Percentiles rank a stretch among this genome's conserved stretches.
phyloP scores from a whole-genome alignment of 2,113 vertebrate species.

The Myotis lucifugus region DNA sequence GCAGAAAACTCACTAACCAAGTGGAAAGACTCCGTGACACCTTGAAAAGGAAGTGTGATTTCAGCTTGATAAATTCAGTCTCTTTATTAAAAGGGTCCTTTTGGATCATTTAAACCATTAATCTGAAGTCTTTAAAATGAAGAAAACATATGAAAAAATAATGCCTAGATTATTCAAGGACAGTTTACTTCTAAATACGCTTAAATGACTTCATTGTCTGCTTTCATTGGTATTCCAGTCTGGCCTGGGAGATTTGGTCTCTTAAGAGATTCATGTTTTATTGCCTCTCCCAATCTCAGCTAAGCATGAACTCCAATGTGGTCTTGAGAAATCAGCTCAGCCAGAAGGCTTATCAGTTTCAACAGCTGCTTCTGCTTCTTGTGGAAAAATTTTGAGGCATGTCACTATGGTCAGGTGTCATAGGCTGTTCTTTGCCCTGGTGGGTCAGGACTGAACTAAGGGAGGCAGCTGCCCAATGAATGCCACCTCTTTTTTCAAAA shows the following conservation, averaged over 20 bases:
- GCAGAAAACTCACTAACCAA: background rate
- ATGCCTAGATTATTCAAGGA: background rate
- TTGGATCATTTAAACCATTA: background rate
- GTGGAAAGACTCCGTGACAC: accelerated
- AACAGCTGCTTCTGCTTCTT: background rate
- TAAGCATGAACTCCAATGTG: background rate
- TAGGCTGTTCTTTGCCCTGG: background rate
- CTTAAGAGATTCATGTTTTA: background rate
- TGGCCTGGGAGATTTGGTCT: background rate
- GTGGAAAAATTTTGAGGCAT: background rate
- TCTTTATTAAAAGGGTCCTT: background rate
- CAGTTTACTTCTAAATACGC: background rate
- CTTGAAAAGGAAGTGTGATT: background rate
- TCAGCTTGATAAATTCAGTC: background rate
- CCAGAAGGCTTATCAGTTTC: no score
- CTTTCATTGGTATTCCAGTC: background rate
- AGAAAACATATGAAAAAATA: background rate
- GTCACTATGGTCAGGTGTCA: background rate
- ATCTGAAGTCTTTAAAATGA: background rate
- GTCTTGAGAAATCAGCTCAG: background rate
- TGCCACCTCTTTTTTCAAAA: background rate
- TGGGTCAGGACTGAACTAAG: background rate
- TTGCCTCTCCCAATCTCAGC: background rate
- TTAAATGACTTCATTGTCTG: background rate
- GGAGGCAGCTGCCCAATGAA: no score